Conservation (phyloP, 2,888 invertebrate genomes). For the Galerucella pusilla region DNA sequence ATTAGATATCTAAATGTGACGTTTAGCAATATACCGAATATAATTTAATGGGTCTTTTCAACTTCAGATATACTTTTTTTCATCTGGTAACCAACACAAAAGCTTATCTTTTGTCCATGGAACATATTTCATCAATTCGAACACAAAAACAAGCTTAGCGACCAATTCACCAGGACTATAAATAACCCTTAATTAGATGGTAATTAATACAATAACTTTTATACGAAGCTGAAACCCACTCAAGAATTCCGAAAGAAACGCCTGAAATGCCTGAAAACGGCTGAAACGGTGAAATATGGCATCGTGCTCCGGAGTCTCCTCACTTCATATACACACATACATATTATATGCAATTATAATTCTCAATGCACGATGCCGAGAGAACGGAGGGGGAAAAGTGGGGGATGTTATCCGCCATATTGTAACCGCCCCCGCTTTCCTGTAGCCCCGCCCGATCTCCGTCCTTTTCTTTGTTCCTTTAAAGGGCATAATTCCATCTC, state of each 20-base stretch:
- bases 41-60: conserved; percentile 11
- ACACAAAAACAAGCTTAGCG: conserved; percentile 35
- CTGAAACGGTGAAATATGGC: conserved; percentile 59
- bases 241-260: conserved; percentile 40
- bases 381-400: conserved; percentile 59
- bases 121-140: conserved; percentile 28
- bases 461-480: conserved; percentile 54
- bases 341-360: conserved; percentile 66
- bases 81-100: conserved; percentile 11
- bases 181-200: conserved; percentile 60
- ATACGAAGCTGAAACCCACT: conserved; percentile 45
- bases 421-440: conserved; percentile 64
- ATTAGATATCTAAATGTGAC: too few relatives aligned
- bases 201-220: conserved; percentile 60
- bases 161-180: conserved; percentile 52
- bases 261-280: conserved; percentile 41
- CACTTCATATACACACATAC: conserved; percentile 58
- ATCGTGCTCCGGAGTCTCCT: conserved; percentile 45
- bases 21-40: too few relatives aligned
- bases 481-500: conserved; percentile 52
- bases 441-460: conserved; percentile 59
- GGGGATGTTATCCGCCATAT: conserved; percentile 64
- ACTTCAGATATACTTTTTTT: conserved; percentile 12
- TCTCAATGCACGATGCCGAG: conserved; percentile 63
- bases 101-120: conserved; percentile 24